These are phyloP conservation scores for Zelostemma sp. DNA, from an alignment of 1,140 invertebrate genomes.

Conservation along the genomic window DNA sequence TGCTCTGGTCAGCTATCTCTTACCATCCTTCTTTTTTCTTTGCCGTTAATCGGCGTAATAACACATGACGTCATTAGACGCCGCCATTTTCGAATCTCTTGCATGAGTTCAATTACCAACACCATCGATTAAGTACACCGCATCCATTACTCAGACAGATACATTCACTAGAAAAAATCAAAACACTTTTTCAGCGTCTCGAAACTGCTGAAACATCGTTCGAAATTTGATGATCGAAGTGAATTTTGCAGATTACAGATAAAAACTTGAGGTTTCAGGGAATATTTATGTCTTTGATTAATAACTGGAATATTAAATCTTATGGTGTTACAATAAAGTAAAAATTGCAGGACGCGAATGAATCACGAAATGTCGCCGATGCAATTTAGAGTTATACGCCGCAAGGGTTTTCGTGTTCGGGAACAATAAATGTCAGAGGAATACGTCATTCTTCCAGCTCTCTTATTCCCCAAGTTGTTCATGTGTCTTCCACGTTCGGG, in stretches of 20 bases:
- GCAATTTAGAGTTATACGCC: neutral
- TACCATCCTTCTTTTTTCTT: constrained; percentile 54
- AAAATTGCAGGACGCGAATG: neutral
- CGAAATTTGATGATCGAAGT: too few relatives aligned
- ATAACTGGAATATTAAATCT: too few relatives aligned
- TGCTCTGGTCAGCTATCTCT: constrained; percentile 57
- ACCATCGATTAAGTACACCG: too few relatives aligned
- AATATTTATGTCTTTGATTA: neutral
- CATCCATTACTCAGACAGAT: too few relatives aligned
- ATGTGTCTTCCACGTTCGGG: constrained; percentile 32
- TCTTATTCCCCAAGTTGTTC: constrained; percentile 18
- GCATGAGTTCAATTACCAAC: constrained; percentile 48
- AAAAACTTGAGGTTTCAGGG: too few relatives aligned
- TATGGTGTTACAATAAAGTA: neutral
- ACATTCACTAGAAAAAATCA: too few relatives aligned
- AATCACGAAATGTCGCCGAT: neutral
- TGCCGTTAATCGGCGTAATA: constrained; percentile 42
- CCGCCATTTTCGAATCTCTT: constrained; percentile 68
- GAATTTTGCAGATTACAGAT: too few relatives aligned
- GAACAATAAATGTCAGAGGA: constrained; percentile 50
- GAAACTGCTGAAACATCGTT: too few relatives aligned
- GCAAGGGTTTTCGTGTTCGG: constrained; percentile 39
- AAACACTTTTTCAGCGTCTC: too few relatives aligned
- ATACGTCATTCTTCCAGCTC: constrained; percentile 43
- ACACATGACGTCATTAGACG: constrained; percentile 62